Conservation (phyloP, 1,140 invertebrate genomes). For the Nymphalis io region DNA sequence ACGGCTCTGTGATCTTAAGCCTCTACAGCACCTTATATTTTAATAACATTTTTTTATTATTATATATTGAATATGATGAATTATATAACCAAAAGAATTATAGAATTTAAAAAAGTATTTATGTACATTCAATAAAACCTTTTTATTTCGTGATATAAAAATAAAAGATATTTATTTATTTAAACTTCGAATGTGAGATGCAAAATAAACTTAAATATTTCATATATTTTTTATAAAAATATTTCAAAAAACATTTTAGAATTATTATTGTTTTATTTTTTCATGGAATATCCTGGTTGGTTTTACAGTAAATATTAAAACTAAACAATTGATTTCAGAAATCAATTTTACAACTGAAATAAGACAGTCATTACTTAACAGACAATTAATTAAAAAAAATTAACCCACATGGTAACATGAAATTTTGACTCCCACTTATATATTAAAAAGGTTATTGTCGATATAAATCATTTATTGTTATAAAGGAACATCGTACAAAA, state of each 20-base stretch:
- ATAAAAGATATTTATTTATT: too few species aligned
- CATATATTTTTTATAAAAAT: too few species aligned
- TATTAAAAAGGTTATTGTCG: constrained; percentile 19
- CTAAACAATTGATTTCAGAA: constrained; percentile 11
- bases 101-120: too few species aligned
- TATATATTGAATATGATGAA: too few species aligned
- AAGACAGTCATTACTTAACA: neutral
- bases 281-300: constrained; percentile 17
- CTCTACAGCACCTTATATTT: too few species aligned
- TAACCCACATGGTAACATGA: constrained; percentile 56
- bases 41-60: too few species aligned
- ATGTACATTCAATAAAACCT: too few species aligned
- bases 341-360: neutral
- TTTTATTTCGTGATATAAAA: too few species aligned
- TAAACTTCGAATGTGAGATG: too few species aligned
- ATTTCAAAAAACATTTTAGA: neutral
- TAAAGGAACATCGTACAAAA: neutral
- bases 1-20: too few species aligned
- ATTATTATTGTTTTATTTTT: neutral
- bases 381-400: neutral
- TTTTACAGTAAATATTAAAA: constrained; percentile 17
- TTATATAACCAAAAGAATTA: too few species aligned
- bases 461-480: constrained; percentile 10
- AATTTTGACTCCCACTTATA: constrained; percentile 51
- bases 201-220: too few species aligned